Evolutionary conservation across 2,113 vertebrate species (phyloP).

Genomic region (Glaucomys volans): DNA sequence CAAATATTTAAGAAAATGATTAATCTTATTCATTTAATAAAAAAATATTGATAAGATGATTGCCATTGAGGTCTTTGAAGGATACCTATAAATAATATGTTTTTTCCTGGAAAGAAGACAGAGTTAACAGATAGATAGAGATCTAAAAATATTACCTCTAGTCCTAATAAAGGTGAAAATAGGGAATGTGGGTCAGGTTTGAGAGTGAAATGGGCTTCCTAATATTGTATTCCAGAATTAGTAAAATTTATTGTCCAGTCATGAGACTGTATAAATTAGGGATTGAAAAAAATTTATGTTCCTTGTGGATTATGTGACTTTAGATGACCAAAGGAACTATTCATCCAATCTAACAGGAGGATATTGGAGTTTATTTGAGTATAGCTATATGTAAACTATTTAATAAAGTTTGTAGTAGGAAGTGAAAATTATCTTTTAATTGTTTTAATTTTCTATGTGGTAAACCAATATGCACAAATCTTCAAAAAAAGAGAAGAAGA

Average conservation of each 20-base stretch:
- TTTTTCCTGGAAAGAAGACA: neutral
- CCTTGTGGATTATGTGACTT: neutral
- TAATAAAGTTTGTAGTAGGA: neutral
- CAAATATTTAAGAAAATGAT: neutral
- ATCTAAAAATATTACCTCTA: neutral
- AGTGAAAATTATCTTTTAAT: constrained; percentile 1
- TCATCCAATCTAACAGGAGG: neutral
- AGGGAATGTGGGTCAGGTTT: neutral
- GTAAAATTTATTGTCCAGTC: neutral
- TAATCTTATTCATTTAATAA: neutral
- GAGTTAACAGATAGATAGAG: neutral
- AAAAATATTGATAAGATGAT: constrained; percentile 45
- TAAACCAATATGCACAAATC: neutral
- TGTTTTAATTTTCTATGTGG: constrained; percentile 3
- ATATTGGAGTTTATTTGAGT: neutral
- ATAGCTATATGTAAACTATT: neutral
- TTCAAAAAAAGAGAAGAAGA: neutral
- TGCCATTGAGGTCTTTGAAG: neutral
- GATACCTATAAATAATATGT: neutral
- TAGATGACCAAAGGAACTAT: neutral
- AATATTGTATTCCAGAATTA: neutral
- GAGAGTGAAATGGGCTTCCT: neutral
- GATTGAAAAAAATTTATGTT: neutral
- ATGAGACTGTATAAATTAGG: neutral
- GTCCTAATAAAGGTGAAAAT: neutral